These are phyloP conservation scores for Apostichopus japonicus DNA, from an alignment of 35 echinoderm and acorn worm genomes.

Conservation along the genomic window DNA sequence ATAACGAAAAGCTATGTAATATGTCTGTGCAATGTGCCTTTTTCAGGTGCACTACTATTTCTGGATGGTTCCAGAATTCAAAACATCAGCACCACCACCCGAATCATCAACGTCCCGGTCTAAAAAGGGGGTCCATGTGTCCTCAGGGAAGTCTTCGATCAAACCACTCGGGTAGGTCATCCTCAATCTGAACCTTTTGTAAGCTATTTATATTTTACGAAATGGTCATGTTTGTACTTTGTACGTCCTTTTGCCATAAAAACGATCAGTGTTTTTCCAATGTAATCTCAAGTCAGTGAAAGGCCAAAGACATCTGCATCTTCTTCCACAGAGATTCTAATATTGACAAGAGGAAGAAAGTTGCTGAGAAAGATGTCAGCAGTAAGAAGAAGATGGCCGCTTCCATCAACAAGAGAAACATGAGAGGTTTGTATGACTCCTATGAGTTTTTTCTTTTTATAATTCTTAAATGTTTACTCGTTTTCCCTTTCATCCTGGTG, in stretches of 20 bases:
- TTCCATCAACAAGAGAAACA: conserved; percentile 71
- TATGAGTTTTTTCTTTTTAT: too few species aligned
- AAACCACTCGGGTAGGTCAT: conserved; percentile 9
- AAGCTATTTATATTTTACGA: too few species aligned
- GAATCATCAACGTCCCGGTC: neutral
- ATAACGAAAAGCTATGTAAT: too few species aligned
- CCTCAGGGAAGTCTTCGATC: neutral
- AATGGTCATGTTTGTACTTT: too few species aligned
- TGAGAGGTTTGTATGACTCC: conserved; percentile 47
- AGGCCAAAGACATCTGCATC: neutral
- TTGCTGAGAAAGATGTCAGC: neutral
- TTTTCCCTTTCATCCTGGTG: too few species aligned
- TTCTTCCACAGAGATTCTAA: conserved; percentile 41
- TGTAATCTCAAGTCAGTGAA: too few species aligned
- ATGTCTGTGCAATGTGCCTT: too few species aligned
- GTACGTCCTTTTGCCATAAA: too few species aligned
- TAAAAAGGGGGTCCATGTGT: neutral
- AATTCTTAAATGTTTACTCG: too few species aligned
- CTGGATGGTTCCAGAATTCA: conserved; percentile 47
- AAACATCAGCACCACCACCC: neutral
- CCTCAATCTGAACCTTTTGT: neutral
- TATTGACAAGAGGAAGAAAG: conserved; percentile 32
- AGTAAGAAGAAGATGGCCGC: conserved; percentile 20
- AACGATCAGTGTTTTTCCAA: too few species aligned
- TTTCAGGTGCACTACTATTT: conserved; percentile 71